phyloP scores from a whole-genome alignment of 2,113 vertebrate genomes.

The Pseudolaguvia tuberculata region DNA sequence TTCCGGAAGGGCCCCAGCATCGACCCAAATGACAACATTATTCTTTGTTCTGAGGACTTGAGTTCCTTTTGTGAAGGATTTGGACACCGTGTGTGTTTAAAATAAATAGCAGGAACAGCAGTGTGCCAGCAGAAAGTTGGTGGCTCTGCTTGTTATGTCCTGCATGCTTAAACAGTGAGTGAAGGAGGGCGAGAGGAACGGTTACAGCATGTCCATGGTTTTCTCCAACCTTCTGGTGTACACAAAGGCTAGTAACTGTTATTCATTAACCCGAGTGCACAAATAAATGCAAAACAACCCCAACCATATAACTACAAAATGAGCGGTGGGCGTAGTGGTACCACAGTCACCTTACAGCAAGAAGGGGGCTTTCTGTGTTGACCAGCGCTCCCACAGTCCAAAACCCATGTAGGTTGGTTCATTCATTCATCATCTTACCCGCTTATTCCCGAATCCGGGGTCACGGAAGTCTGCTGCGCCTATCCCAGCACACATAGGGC shows the following conservation, averaged over 20 bases:
- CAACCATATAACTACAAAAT: no score
- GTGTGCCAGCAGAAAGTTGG: constrained; percentile 50
- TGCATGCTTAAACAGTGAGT: constrained; percentile 59
- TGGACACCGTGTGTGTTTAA: constrained; percentile 14
- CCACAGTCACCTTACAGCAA: no score
- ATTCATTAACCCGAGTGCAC: no score
- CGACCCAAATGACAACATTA: constrained; percentile 53
- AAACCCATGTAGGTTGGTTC: no score
- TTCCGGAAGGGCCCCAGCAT: constrained; percentile 2
- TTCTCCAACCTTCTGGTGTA: constrained; percentile 46
- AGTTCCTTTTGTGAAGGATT: constrained; percentile 16
- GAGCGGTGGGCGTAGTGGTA: no score
- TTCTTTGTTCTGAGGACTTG: constrained; percentile 30
- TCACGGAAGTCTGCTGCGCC: no score
- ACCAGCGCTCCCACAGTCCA: no score
- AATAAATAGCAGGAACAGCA: not conserved
- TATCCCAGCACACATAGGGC: no score
- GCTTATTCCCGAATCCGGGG: no score
- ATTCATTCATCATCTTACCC: no score
- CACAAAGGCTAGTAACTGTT: no score
- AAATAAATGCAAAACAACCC: constrained; percentile 23
- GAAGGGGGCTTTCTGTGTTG: no score
- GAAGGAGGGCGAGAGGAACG: constrained; percentile 53
- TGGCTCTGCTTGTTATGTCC: constrained; percentile 49
- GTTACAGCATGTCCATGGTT: constrained; percentile 15